Evolutionary conservation across 2,113 vertebrate species (phyloP).

Genomic region (Corythornis cristatus): DNA sequence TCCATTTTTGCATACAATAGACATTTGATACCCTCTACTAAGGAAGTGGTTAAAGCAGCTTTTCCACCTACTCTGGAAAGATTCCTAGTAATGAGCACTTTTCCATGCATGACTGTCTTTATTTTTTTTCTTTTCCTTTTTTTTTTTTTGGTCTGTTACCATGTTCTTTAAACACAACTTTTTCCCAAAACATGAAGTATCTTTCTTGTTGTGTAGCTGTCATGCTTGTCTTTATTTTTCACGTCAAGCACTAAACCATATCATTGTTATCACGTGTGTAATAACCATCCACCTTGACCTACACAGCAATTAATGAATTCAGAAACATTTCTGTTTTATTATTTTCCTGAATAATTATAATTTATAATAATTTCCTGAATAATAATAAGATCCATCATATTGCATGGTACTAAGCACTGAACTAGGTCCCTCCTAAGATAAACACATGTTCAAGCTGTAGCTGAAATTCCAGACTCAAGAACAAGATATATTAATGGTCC

Average conservation of each 20-base stretch:
- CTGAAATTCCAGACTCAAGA: not conserved
- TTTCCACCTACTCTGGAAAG: not conserved
- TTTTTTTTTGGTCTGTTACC: not conserved
- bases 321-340: not conserved
- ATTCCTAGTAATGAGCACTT: not conserved
- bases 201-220: not conserved
- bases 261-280: not conserved
- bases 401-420: not conserved
- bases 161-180: not conserved
- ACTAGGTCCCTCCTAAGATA: not conserved
- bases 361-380: not conserved
- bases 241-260: not conserved
- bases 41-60: constrained; percentile 1
- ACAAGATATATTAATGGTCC: not conserved
- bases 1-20: not conserved
- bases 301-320: not conserved
- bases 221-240: not conserved
- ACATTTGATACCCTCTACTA: not conserved
- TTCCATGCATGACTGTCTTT: not conserved
- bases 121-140: not conserved
- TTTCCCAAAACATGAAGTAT: not conserved
- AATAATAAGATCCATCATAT: not conserved
- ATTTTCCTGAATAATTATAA: not conserved
- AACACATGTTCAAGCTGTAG: not conserved
- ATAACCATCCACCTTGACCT: not conserved